Percentiles rank a stretch among this genome's conserved stretches.
phyloP scores from a whole-genome alignment of 1,140 invertebrate genomes.

The Phthorimaea operculella region DNA sequence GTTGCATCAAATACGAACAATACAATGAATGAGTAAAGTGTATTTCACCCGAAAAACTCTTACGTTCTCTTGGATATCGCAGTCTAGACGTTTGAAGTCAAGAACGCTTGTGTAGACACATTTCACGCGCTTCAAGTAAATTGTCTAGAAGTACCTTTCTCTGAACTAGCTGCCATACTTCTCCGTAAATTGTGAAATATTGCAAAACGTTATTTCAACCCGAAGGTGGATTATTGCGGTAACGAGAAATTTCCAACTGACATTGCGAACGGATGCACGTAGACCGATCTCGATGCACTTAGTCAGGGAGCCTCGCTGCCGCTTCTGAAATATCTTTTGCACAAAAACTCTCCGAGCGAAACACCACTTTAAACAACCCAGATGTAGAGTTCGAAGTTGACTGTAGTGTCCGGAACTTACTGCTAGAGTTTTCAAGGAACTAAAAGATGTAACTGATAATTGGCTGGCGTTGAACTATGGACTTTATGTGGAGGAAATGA shows the following conservation, averaged over 20 bases:
- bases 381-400: neutral
- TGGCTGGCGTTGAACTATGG: conserved; percentile 4
- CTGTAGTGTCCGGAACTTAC: neutral
- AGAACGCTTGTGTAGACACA: neutral
- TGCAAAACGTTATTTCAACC: conserved; percentile 8
- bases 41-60: too few species aligned
- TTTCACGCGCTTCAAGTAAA: neutral
- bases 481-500: conserved; percentile 7
- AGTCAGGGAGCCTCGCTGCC: conserved; percentile 24
- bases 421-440: neutral
- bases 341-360: conserved; percentile 1
- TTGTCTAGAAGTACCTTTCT: conserved; percentile 4
- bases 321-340: conserved; percentile 20
- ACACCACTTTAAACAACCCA: conserved; percentile 14
- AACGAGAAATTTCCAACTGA: conserved; percentile 51
- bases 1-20: too few species aligned
- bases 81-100: neutral
- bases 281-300: conserved; percentile 46
- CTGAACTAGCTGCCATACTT: neutral
- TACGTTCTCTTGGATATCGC: too few species aligned
- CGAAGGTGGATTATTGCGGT: conserved; percentile 39
- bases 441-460: conserved; percentile 12
- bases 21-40: too few species aligned
- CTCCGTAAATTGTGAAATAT: conserved; percentile 7
- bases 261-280: conserved; percentile 45